Percentiles rank a stretch among this genome's conserved stretches.
phyloP scores from a whole-genome alignment of 2,113 vertebrate species.

The Patagioenas fasciata region DNA sequence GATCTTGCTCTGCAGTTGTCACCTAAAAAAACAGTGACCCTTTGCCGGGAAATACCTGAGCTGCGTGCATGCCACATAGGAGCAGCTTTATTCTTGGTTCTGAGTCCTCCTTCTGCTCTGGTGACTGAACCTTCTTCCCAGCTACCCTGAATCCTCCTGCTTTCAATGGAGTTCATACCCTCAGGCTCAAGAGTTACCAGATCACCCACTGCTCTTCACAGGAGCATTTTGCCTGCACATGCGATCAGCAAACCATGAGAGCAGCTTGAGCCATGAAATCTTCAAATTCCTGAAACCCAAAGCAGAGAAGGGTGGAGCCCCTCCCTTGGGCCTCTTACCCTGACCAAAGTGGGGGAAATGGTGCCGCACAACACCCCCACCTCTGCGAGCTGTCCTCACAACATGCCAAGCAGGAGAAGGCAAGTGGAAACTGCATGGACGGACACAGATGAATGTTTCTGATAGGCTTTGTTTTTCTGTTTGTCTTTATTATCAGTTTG shows the following conservation, averaged over 20 bases:
- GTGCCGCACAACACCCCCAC: background rate
- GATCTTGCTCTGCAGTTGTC: background rate
- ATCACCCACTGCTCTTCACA: background rate
- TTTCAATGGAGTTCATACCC: background rate
- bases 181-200: background rate
- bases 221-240: background rate
- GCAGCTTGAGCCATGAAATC: background rate
- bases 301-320: background rate
- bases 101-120: background rate
- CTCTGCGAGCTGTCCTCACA: background rate
- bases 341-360: background rate
- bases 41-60: background rate
- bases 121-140: background rate
- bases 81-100: background rate
- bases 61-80: fast-evolving
- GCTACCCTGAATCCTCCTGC: background rate
- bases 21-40: background rate
- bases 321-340: background rate
- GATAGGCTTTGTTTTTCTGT: background rate
- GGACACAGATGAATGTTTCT: background rate
- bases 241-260: background rate
- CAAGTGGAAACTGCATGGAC: background rate
- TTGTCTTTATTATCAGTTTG: conserved; percentile 81
- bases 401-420: background rate
- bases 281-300: background rate